phyloP scores from a whole-genome alignment of 2,797 vertebrate species.

The Cichlasoma orientale region DNA sequence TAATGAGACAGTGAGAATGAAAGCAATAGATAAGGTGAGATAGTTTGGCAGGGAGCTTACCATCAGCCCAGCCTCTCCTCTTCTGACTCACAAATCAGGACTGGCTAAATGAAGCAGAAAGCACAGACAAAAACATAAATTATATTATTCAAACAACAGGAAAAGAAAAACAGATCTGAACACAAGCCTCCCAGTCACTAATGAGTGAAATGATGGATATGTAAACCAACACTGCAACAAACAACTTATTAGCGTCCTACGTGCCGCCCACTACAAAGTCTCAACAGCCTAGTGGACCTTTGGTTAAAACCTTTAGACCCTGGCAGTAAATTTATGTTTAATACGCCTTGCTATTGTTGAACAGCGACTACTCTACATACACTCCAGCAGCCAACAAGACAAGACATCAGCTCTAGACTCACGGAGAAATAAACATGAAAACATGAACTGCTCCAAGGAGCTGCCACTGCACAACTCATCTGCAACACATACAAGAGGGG shows the following conservation, averaged over 20 bases:
- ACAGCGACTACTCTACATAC: neutral
- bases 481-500: neutral
- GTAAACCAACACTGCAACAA: neutral
- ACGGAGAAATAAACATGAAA: neutral
- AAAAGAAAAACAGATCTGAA: slow-evolving; percentile 2
- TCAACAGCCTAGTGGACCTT: slow-evolving; percentile 11
- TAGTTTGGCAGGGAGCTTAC: slow-evolving; percentile 70
- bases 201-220: neutral
- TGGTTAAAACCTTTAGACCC: slow-evolving; percentile 1
- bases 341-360: neutral
- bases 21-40: slow-evolving; percentile 15
- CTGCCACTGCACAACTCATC: slow-evolving; percentile 14
- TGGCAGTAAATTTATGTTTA: slow-evolving; percentile 3
- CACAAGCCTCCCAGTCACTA: neutral
- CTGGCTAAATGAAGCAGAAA: slow-evolving; percentile 70
- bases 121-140: slow-evolving; percentile 36
- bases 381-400: slow-evolving; percentile 12
- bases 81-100: slow-evolving; percentile 79
- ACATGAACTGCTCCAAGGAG: slow-evolving; percentile 11
- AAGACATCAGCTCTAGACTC: slow-evolving; percentile 14
- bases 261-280: slow-evolving; percentile 8
- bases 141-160: slow-evolving; percentile 13
- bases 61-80: slow-evolving; percentile 82
- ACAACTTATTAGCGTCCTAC: slow-evolving; percentile 17
- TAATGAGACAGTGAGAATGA: slow-evolving; percentile 21